Percentiles rank a stretch among this genome's conserved stretches.
Evolutionary conservation across 1,140 invertebrate genomes (phyloP).

Genomic region (Telenomus remus): DNA sequence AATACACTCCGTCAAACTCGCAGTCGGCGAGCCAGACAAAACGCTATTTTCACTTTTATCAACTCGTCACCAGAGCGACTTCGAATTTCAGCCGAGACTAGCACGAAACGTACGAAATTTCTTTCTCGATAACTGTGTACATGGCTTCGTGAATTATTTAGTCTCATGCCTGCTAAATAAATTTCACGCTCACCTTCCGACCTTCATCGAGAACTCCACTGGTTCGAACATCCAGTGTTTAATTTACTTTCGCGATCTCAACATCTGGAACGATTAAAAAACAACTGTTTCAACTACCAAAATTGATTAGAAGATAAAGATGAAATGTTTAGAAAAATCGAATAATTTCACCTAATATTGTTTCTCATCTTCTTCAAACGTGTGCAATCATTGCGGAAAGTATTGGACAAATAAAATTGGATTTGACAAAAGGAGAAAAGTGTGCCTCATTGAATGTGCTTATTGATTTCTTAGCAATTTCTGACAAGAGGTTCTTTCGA

Average conservation of each 20-base stretch:
- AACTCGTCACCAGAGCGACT: slow-evolving; percentile 7
- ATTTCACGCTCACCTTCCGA: slow-evolving; percentile 16
- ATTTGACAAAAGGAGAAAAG: slow-evolving; percentile 7
- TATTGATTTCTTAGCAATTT: neutral
- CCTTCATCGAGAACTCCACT: slow-evolving; percentile 25
- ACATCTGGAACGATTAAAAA: too few species aligned
- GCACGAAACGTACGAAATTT: slow-evolving; percentile 7
- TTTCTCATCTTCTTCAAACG: too few species aligned
- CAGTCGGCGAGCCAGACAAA: slow-evolving; percentile 12
- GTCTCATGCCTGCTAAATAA: slow-evolving; percentile 17
- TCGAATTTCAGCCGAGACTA: slow-evolving; percentile 5
- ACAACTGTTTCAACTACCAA: too few species aligned
- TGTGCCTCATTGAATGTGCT: too few species aligned
- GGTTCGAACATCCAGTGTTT: slow-evolving; percentile 15
- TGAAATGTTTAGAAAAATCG: too few species aligned
- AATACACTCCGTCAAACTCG: slow-evolving; percentile 24
- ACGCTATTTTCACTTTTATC: slow-evolving; percentile 37
- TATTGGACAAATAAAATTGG: too few species aligned
- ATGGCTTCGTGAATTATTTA: slow-evolving; percentile 42
- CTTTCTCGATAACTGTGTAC: slow-evolving; percentile 13
- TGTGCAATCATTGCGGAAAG: too few species aligned
- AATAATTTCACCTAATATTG: too few species aligned
- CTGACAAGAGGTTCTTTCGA: neutral
- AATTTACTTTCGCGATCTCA: slow-evolving; percentile 26
- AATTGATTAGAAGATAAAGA: neutral